phyloP scores from a whole-genome alignment of 1,140 invertebrate species.

The Meloidogyne exigua region DNA sequence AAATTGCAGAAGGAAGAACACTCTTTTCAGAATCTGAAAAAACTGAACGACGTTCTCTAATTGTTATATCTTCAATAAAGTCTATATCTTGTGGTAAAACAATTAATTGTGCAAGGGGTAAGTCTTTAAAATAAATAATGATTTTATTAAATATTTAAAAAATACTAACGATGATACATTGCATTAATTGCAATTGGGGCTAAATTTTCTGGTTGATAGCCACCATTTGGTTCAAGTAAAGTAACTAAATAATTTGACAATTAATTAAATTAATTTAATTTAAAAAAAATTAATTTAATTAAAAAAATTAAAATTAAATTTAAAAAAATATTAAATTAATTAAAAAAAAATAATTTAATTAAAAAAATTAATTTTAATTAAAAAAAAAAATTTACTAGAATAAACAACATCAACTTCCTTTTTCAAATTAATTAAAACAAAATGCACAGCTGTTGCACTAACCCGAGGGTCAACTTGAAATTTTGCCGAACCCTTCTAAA shows the following conservation, averaged over 20 bases:
- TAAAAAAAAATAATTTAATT: neutral
- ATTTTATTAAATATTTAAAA: neutral
- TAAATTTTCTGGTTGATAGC: constrained; percentile 30
- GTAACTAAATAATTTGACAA: neutral
- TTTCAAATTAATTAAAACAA: constrained; percentile 39
- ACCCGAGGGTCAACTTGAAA: constrained; percentile 25
- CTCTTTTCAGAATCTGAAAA: neutral
- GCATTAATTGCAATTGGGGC: constrained; percentile 41
- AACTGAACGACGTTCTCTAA: neutral
- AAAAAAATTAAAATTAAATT: neutral
- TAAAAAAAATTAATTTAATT: neutral
- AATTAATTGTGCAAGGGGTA: constrained; percentile 37
- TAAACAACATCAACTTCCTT: constrained; percentile 25
- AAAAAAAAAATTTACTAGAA: constrained; percentile 8
- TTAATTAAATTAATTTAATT: neutral
- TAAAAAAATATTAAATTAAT: neutral
- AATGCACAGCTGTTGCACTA: constrained; percentile 43
- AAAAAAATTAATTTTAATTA: constrained; percentile 6
- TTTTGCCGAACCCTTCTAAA: constrained; percentile 29
- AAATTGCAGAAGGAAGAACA: constrained; percentile 1
- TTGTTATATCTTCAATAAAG: constrained; percentile 6
- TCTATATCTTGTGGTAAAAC: constrained; percentile 32
- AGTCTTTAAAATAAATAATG: constrained; percentile 11
- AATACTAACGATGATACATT: constrained; percentile 27
- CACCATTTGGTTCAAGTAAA: constrained; percentile 27